A percentile compares a stretch with the other conserved stretches of the same genome.
Conservation (phyloP, 2,113 vertebrate species). For the Cardinalis cardinalis region DNA sequence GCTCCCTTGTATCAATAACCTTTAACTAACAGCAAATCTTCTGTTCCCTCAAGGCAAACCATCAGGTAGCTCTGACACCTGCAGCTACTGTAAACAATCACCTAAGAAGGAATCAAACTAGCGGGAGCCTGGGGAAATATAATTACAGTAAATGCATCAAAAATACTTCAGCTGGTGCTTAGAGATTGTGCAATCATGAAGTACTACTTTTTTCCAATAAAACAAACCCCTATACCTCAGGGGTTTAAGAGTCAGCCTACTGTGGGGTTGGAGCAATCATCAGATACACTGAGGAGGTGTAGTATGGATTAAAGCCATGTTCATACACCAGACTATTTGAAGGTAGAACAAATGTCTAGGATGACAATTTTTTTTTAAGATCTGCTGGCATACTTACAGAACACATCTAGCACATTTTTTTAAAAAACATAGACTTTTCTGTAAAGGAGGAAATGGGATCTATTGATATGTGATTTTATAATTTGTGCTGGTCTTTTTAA, state of each 20-base stretch:
- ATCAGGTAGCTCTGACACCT: background rate
- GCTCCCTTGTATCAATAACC: background rate
- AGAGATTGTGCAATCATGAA: background rate
- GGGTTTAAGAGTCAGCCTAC: background rate
- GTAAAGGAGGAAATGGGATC: background rate
- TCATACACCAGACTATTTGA: background rate
- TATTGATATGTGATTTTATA: background rate
- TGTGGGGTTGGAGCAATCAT: background rate
- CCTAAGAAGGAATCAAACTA: background rate
- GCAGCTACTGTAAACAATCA: conserved; percentile 4
- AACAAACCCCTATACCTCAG: background rate
- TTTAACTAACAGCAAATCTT: background rate
- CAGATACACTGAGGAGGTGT: background rate
- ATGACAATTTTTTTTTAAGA: background rate
- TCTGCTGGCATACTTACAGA: background rate
- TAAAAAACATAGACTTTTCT: background rate
- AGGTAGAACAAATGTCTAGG: background rate
- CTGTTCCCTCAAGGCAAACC: background rate
- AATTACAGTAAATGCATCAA: background rate
- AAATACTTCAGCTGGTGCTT: background rate
- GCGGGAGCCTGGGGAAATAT: background rate
- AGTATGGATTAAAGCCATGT: background rate
- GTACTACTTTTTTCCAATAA: background rate
- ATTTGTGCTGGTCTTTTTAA: background rate
- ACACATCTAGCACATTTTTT: background rate